A percentile compares a stretch with the other conserved stretches of the same genome.
Evolutionary conservation across 2,797 vertebrate genomes (phyloP).

Genomic region (Rousettus madagascariensis): DNA sequence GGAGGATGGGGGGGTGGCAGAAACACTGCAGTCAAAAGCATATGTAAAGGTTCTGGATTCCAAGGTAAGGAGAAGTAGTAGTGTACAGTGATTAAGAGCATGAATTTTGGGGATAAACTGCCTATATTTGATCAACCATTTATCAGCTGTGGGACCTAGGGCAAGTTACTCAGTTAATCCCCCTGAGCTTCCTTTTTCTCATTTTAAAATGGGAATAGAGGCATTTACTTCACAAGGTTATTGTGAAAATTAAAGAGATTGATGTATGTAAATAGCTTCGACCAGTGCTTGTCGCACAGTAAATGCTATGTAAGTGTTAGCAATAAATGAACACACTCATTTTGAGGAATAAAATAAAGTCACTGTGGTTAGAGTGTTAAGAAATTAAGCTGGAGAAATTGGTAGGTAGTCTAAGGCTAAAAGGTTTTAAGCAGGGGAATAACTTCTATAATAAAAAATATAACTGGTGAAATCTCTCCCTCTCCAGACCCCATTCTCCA

Average conservation of each 20-base stretch:
- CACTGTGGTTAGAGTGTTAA: background rate
- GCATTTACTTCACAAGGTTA: conserved; percentile 12
- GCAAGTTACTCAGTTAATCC: background rate
- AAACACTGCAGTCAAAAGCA: background rate
- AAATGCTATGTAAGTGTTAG: background rate
- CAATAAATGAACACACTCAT: background rate
- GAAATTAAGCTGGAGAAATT: background rate
- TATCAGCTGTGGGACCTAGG: background rate
- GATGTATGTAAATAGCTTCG: background rate
- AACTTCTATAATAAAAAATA: background rate
- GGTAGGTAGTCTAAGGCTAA: background rate
- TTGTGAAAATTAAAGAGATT: conserved; percentile 31
- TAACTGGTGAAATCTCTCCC: conserved; percentile 19
- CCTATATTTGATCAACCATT: background rate
- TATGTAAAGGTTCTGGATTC: background rate
- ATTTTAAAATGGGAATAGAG: conserved; percentile 30
- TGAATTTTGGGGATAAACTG: background rate
- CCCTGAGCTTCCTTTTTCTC: conserved; percentile 18
- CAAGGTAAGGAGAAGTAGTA: background rate
- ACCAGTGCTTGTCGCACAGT: background rate
- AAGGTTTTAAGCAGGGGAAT: background rate
- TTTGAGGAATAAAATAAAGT: conserved; percentile 28
- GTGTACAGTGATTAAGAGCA: background rate
- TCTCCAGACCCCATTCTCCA: background rate
- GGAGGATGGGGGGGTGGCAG: background rate